Conservation (phyloP, 2,113 vertebrate genomes). For the Lota lota region DNA sequence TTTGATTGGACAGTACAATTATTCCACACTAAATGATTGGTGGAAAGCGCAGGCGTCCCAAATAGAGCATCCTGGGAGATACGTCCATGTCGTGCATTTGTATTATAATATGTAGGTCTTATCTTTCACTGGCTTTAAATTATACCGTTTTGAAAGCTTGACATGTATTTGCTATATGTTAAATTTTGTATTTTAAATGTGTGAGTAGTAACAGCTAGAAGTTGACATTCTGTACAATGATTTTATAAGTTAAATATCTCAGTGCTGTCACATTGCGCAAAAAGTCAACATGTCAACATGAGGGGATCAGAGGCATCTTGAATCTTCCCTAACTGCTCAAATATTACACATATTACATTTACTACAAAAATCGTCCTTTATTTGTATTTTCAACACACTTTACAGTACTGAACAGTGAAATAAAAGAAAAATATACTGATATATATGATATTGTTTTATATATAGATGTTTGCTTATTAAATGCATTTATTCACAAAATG, state of each 20-base stretch:
- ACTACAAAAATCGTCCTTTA: conserved; percentile 80
- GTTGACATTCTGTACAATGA: too few species aligned
- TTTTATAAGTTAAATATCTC: too few species aligned
- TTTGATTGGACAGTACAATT: background rate
- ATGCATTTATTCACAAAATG: conserved; percentile 83
- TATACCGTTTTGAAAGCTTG: background rate
- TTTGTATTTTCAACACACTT: conserved; percentile 83
- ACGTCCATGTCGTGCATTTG: conserved; percentile 53
- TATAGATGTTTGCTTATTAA: conserved; percentile 82
- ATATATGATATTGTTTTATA: conserved; percentile 77
- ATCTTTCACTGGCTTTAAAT: too few species aligned
- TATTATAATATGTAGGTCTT: background rate
- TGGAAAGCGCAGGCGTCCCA: background rate
- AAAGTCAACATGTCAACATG: too few species aligned
- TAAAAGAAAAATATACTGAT: conserved; percentile 82
- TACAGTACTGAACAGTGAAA: conserved; percentile 84
- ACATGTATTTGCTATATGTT: background rate
- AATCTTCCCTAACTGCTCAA: too few species aligned
- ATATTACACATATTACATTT: conserved; percentile 31
- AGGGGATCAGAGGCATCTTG: too few species aligned
- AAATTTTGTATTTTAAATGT: background rate
- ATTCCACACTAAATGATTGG: conserved; percentile 2
- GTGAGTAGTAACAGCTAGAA: too few species aligned
- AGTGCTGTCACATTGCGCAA: too few species aligned
- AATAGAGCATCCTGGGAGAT: background rate